Evolutionary conservation across 2,113 vertebrate species (phyloP).

Genomic region (Ondatra zibethicus): DNA sequence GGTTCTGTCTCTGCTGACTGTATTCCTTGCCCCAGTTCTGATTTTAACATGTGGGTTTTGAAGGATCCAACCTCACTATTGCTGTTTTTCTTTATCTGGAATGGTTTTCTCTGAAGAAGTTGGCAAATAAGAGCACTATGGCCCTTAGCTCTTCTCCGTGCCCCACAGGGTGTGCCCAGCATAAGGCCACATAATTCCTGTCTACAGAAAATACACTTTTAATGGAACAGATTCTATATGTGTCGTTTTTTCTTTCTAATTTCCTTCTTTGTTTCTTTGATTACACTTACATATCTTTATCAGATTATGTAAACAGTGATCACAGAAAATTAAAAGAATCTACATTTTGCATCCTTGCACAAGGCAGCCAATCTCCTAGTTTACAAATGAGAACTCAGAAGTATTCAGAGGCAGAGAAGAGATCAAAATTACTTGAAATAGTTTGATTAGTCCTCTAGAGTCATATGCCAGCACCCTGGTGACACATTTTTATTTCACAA

Average conservation of each 20-base stretch:
- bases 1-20: neutral
- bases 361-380: neutral
- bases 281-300: neutral
- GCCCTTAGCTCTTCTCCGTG: neutral
- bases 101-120: neutral
- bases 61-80: neutral
- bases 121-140: neutral
- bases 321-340: neutral
- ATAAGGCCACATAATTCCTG: too few relatives aligned
- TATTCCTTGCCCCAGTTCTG: neutral
- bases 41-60: neutral
- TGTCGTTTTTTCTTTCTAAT: neutral
- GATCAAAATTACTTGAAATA: neutral
- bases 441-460: neutral
- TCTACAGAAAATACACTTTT: neutral
- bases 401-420: neutral
- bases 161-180: neutral
- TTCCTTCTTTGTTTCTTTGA: neutral
- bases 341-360: too few relatives aligned
- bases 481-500: neutral
- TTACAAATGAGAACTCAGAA: neutral
- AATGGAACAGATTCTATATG: neutral
- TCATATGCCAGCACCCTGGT: too few relatives aligned
- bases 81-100: neutral
- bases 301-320: neutral